Percentiles rank a stretch among this genome's conserved stretches.
phyloP scores from a whole-genome alignment of 2,113 vertebrate genomes.

The Octodon degus region DNA sequence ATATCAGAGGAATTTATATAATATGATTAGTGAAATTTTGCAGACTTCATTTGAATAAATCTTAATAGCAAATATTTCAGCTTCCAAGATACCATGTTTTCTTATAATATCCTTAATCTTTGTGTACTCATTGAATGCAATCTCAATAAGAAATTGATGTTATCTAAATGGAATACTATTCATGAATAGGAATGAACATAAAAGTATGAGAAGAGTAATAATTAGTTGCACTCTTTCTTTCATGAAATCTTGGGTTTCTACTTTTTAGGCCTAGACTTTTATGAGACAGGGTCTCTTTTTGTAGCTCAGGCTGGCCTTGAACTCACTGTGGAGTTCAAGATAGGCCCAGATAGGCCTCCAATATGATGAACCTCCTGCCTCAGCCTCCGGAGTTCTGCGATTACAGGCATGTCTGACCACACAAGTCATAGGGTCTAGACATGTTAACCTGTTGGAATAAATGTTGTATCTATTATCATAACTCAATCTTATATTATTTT shows the following conservation, averaged over 20 bases:
- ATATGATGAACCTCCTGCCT: neutral
- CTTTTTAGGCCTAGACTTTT: neutral
- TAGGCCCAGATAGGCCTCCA: neutral
- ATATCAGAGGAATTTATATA: slow-evolving; percentile 28
- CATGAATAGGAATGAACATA: neutral
- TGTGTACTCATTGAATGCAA: neutral
- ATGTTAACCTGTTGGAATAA: neutral
- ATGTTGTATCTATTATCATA: neutral
- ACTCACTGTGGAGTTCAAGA: neutral
- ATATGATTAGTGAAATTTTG: neutral
- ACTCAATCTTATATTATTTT: neutral
- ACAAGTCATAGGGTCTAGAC: neutral
- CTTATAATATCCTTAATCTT: neutral
- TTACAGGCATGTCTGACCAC: neutral
- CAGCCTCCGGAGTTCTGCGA: neutral
- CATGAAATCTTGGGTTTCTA: neutral
- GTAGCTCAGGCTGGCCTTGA: neutral
- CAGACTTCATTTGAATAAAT: neutral
- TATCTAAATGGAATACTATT: neutral
- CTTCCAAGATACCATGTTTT: neutral
- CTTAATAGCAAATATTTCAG: slow-evolving; percentile 4
- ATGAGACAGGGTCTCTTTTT: neutral
- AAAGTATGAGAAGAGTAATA: neutral
- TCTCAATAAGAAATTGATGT: neutral
- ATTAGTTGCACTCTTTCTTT: neutral